Percentiles rank a stretch among this genome's conserved stretches.
Evolutionary conservation across 1,140 invertebrate genomes (phyloP).

Genomic region (Armadillidium nasatum): DNA sequence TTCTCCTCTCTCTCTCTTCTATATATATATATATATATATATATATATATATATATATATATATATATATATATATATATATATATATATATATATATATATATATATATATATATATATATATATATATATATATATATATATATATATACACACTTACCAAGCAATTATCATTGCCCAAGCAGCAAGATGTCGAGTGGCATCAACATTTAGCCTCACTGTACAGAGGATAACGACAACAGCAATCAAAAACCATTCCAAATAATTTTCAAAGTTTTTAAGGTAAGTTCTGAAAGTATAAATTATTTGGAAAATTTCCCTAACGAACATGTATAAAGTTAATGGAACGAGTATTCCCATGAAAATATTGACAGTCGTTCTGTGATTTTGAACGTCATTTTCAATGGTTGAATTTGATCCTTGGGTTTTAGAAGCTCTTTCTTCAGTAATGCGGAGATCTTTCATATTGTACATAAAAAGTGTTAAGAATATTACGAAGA

Average conservation of each 20-base stretch:
- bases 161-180: constrained; percentile 67
- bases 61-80: too few relatives aligned
- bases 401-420: constrained; percentile 16
- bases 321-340: constrained; percentile 34
- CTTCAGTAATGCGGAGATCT: constrained; percentile 34
- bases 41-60: too few relatives aligned
- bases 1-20: too few relatives aligned
- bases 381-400: constrained; percentile 23
- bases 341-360: constrained; percentile 28
- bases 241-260: constrained; percentile 38
- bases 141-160: constrained; percentile 46
- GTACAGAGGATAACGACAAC: constrained; percentile 28
- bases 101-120: too few relatives aligned
- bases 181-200: constrained; percentile 53
- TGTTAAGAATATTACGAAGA: constrained; percentile 59
- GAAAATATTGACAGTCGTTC: constrained; percentile 10
- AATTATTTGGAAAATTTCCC: constrained; percentile 33
- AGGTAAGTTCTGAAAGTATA: constrained; percentile 28
- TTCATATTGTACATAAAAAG: constrained; percentile 36
- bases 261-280: constrained; percentile 39
- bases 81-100: too few relatives aligned
- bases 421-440: not conserved
- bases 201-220: constrained; percentile 16
- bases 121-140: too few relatives aligned
- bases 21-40: too few relatives aligned